phyloP scores from a whole-genome alignment of 2,113 vertebrate species.

The Canis aureus region DNA sequence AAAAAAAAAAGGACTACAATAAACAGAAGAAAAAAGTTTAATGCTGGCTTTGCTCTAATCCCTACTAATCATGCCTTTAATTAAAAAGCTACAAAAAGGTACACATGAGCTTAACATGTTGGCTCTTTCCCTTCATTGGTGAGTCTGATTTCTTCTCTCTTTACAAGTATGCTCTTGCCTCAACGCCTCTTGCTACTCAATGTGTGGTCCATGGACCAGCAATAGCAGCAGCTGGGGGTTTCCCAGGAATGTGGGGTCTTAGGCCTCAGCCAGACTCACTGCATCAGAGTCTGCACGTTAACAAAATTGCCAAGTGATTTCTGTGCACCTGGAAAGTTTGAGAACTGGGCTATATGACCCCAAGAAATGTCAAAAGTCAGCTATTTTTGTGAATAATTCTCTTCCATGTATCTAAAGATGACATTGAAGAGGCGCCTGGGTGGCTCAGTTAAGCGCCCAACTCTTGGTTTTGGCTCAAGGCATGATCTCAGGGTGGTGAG shows the following conservation, averaged over 20 bases:
- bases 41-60: slow-evolving; percentile 12
- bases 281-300: background rate
- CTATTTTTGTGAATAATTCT: background rate
- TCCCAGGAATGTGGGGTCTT: background rate
- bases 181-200: background rate
- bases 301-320: background rate
- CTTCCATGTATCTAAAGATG: background rate
- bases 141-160: background rate
- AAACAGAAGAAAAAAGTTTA: background rate
- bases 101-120: background rate
- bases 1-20: background rate
- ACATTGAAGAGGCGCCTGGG: background rate
- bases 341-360: background rate
- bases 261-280: no score
- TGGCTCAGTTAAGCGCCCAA: background rate
- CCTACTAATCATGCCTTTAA: background rate
- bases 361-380: background rate
- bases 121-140: background rate
- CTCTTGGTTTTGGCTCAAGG: background rate
- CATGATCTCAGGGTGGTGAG: no score
- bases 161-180: background rate
- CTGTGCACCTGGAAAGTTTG: background rate
- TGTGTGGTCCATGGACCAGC: background rate
- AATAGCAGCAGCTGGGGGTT: background rate
- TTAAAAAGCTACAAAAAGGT: slow-evolving; percentile 33